Base-by-base conservation (phyloP, 2,888 invertebrate species). In the Hydropsyche betteni region DNA sequence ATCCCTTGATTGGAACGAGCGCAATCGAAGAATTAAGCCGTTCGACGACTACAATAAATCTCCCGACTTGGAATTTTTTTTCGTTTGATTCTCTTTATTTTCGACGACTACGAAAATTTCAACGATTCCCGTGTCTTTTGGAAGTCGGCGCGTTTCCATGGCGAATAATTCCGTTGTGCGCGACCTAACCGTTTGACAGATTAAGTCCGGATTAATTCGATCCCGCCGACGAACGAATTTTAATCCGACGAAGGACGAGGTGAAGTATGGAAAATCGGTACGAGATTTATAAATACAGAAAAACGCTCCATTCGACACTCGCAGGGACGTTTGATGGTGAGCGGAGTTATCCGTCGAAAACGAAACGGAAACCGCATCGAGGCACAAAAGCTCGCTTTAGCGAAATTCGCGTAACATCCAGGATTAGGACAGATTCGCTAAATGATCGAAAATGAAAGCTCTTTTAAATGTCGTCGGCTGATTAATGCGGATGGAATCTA, bases 121-220 rank as follows among this genome's bases (percentile, higher is more conserved):
- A 53, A 12, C 53, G 53, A 24, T 16, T 44, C 10, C 44, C 10
- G 44, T 44, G 52, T 53, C 50, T 52, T 50, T 70, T 70, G 5
- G 24, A 24, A 24, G 24, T 24, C 24, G 24, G 24, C 24, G 34
- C 24, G 55, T 70, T 53, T 10, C 70, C 70, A 53, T 70, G 53
- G 34, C 70, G 33, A 70, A 53, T 34, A 33, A 52, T 53, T 33
- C 34, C 51, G 53, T 70, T 70, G 70, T 44, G 33, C 16, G 53
- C 53, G 16, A 16, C 38, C 70, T 70, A 53, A 44, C 44, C 70
- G 70, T 70, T 70, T 70, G 70, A 70, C 51, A 70, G 70, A 70
- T 70, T 70, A 70, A 70, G 55, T 52, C 44, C 50, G 51, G 52
- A 70, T 70, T 70, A 70, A 70, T 70, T 70, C 51, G 12, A 70